Percentiles rank a stretch among this genome's conserved stretches.
phyloP scores from a whole-genome alignment of 2,888 invertebrate species.

The Ennomos fuscantarius region DNA sequence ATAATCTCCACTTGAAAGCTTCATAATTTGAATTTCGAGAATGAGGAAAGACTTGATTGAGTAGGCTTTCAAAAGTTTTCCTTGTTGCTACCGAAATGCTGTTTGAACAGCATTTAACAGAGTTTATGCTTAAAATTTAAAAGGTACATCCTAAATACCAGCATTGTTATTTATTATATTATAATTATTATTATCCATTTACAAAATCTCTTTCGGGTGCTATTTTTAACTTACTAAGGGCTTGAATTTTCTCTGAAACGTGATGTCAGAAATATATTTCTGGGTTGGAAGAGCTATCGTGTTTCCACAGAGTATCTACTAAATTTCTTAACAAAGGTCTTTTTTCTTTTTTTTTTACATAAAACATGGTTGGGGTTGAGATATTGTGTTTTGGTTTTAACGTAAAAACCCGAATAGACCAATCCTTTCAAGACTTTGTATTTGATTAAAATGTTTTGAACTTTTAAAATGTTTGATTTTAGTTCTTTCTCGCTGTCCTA shows the following conservation, averaged over 20 bases:
- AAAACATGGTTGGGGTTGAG: slow-evolving; percentile 1
- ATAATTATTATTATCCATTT: slow-evolving; percentile 1
- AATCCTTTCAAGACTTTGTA: too few species aligned
- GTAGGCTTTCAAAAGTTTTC: too few species aligned
- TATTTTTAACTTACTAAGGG: slow-evolving; percentile 40
- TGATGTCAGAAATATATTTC: slow-evolving; percentile 39
- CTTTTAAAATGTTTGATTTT: too few species aligned
- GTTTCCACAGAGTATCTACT: slow-evolving; percentile 36
- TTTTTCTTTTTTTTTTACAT: slow-evolving; percentile 17
- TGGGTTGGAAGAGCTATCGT: slow-evolving; percentile 38
- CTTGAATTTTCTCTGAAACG: slow-evolving; percentile 41
- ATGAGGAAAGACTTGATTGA: too few species aligned
- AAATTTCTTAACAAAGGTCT: slow-evolving; percentile 33
- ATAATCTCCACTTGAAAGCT: too few species aligned
- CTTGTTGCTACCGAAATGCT: too few species aligned
- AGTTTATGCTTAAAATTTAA: neutral
- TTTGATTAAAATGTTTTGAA: too few species aligned
- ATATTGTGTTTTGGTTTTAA: slow-evolving; percentile 6
- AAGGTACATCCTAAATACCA: neutral
- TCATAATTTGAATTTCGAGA: too few species aligned
- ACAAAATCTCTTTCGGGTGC: slow-evolving; percentile 30
- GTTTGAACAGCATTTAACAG: too few species aligned
- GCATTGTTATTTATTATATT: slow-evolving; percentile 20
- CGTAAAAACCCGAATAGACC: too few species aligned
- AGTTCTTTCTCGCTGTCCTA: too few species aligned